A percentile compares a stretch with the other conserved stretches of the same genome.
Evolutionary conservation across 2,888 invertebrate species (phyloP).

Genomic region (Bellardia bayeri): DNA sequence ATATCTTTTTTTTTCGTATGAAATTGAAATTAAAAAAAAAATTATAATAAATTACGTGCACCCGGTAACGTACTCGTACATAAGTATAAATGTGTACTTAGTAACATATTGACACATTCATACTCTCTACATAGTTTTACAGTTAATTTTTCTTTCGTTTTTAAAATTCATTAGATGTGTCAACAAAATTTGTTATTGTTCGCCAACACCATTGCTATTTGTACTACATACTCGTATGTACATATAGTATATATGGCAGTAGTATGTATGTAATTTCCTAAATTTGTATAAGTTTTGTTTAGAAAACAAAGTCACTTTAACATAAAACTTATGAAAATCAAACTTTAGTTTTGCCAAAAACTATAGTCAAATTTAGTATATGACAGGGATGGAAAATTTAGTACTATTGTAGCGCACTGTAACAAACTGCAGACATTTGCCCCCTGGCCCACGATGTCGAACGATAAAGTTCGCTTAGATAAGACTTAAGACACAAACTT

Average conservation of each 20-base stretch:
- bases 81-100: neutral
- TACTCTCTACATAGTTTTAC: neutral
- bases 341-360: constrained; percentile 34
- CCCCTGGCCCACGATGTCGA: no score
- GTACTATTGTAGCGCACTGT: no score
- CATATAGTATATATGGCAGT: neutral
- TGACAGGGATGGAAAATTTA: no score
- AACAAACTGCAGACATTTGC: no score
- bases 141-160: constrained; percentile 32
- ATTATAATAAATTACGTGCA: constrained; percentile 26
- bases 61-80: constrained; percentile 17
- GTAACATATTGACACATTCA: constrained; percentile 42
- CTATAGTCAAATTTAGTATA: neutral
- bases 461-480: no score
- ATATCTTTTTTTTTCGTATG: neutral
- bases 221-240: no score
- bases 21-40: constrained; percentile 38
- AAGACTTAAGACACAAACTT: no score
- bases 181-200: constrained; percentile 15
- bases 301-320: constrained; percentile 14
- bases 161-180: constrained; percentile 48
- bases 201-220: neutral
- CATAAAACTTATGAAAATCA: constrained; percentile 30
- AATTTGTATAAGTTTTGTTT: constrained; percentile 12
- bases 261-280: neutral